phyloP scores from a whole-genome alignment of 2,113 vertebrate genomes.

The Podarcis raffonei region DNA sequence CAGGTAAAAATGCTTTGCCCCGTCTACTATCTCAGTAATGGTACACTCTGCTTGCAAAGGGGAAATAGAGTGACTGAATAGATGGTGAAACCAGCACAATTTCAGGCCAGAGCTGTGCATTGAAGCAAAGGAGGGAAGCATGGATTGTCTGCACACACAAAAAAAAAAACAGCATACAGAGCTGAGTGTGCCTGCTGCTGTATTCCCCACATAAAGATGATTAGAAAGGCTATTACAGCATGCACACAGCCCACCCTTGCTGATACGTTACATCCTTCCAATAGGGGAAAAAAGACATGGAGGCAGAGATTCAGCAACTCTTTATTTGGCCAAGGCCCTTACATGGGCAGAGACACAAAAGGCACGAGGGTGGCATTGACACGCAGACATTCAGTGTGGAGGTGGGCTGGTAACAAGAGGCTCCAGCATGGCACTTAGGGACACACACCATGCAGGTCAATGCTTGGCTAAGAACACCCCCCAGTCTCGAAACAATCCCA shows the following conservation, averaged over 20 bases:
- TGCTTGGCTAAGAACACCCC: constrained; percentile 24
- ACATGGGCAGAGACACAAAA: constrained; percentile 50
- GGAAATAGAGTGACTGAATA: background rate
- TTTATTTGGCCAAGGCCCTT: constrained; percentile 43
- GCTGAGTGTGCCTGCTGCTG: background rate
- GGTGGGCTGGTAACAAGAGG: constrained; percentile 21
- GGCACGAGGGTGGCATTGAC: constrained; percentile 56
- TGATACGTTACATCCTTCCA: background rate
- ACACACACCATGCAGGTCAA: constrained; percentile 25
- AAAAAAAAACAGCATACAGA: background rate
- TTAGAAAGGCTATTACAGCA: background rate
- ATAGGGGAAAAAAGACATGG: background rate
- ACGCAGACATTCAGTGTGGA: constrained; percentile 22
- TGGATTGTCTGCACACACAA: background rate
- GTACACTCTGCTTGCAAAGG: background rate
- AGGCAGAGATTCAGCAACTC: constrained; percentile 18
- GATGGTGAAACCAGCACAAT: background rate
- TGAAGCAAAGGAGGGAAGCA: background rate
- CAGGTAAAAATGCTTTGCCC: background rate
- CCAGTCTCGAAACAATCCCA: constrained; percentile 17
- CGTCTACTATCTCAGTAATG: background rate
- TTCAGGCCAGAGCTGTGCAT: background rate
- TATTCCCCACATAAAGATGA: background rate
- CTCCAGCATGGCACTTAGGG: constrained; percentile 42
- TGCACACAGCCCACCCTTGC: background rate